Evolutionary conservation across 2,113 vertebrate genomes (phyloP).

Genomic region (Benitochromis conjunctus): DNA sequence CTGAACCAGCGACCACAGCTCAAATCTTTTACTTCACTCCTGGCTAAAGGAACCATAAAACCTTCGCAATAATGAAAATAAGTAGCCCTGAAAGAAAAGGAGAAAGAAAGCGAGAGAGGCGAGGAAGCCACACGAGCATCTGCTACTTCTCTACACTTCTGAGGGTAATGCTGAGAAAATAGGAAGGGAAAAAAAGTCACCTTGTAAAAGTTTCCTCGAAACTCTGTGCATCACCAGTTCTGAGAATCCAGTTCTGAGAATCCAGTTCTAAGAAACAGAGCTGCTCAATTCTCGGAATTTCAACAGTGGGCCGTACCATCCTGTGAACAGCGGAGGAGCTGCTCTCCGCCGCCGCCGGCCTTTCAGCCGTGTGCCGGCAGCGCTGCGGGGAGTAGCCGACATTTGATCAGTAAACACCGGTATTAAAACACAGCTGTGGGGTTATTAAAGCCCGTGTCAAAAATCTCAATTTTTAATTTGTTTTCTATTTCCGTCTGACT

Average conservation of each 20-base stretch:
- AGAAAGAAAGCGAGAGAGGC: not conserved
- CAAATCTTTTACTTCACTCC: not conserved
- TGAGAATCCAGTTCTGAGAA: constrained; percentile 92
- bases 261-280: constrained; percentile 80
- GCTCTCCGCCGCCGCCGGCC: rapidly evolving
- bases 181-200: constrained; percentile 79
- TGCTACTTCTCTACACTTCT: constrained; percentile 67
- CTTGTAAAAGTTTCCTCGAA: constrained; percentile 99
- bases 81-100: not conserved
- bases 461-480: rapidly evolving
- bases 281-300: constrained; percentile 98
- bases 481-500: rapidly evolving
- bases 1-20: not conserved
- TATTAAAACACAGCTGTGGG: rapidly evolving
- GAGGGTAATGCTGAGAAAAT: constrained; percentile 61
- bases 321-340: constrained; percentile 46
- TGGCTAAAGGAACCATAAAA: not conserved
- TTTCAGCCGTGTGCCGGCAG: rapidly evolving
- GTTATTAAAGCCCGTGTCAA: rapidly evolving
- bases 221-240: constrained; percentile 93
- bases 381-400: rapidly evolving
- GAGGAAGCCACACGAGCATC: not conserved
- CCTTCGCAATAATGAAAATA: not conserved
- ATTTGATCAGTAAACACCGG: rapidly evolving
- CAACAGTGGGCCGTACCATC: constrained; percentile 83